Evolutionary conservation across 2,888 invertebrate genomes (phyloP).

Genomic region (Meghimatium bilineatum): DNA sequence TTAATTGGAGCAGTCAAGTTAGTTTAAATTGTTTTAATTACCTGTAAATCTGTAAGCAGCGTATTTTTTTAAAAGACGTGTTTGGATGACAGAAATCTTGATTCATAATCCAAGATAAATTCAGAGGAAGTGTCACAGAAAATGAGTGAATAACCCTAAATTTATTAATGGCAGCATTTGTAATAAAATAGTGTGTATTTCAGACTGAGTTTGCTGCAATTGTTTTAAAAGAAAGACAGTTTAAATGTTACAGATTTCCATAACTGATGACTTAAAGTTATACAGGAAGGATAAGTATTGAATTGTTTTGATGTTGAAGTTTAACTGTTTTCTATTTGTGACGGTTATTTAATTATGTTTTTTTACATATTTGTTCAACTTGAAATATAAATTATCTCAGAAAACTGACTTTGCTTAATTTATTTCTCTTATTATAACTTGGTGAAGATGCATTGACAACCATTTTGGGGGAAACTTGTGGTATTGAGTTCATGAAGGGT

Average conservation of each 20-base stretch:
- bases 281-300: background rate
- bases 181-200: slow-evolving; percentile 18
- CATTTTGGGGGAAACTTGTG: background rate
- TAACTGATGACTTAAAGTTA: background rate
- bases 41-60: slow-evolving; percentile 24
- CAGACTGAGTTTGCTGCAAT: slow-evolving; percentile 1
- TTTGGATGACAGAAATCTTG: slow-evolving; percentile 19
- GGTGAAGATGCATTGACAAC: slow-evolving; percentile 2
- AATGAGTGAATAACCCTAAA: slow-evolving; percentile 3
- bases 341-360: background rate
- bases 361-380: background rate
- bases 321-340: background rate
- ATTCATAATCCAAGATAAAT: background rate
- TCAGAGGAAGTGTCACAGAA: background rate
- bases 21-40: background rate
- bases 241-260: slow-evolving; percentile 4
- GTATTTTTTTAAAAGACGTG: background rate
- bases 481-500: background rate
- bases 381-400: slow-evolving; percentile 6
- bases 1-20: background rate
- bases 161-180: slow-evolving; percentile 26
- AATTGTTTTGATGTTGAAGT: slow-evolving; percentile 14
- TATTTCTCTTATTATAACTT: slow-evolving; percentile 1
- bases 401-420: background rate
- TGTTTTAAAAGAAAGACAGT: slow-evolving; percentile 4